Evolutionary conservation across 2,888 invertebrate genomes (phyloP).

Genomic region (Polydrusus tereticollis): DNA sequence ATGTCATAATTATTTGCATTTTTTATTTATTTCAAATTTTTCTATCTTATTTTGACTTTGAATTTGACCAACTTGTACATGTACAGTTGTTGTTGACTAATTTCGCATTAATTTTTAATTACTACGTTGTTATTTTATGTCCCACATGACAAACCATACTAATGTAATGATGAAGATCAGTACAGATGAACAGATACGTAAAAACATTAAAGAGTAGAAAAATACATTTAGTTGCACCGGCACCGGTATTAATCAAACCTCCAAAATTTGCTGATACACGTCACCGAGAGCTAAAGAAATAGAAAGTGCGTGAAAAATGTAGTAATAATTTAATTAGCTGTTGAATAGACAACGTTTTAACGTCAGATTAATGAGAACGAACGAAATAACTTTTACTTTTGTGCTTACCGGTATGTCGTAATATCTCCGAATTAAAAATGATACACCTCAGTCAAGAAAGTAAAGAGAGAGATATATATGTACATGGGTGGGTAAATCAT

Average conservation of each 20-base stretch:
- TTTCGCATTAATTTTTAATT: too few relatives aligned
- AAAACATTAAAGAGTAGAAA: too few relatives aligned
- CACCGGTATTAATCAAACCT: conserved; percentile 2
- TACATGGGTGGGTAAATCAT: conserved; percentile 25
- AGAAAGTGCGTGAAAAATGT: conserved; percentile 58
- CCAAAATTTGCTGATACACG: conserved; percentile 49
- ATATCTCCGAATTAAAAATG: conserved; percentile 33
- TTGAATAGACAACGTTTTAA: conserved; percentile 42
- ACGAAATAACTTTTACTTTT: conserved; percentile 55
- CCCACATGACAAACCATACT: too few relatives aligned
- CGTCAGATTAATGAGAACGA: conserved; percentile 44
- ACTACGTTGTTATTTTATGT: too few relatives aligned
- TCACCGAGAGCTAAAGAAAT: conserved; percentile 51
- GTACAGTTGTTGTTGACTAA: too few relatives aligned
- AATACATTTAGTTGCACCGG: neutral
- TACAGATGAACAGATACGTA: too few relatives aligned
- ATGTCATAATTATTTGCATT: too few relatives aligned
- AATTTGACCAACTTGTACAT: too few relatives aligned
- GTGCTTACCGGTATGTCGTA: conserved; percentile 42
- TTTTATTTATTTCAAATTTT: too few relatives aligned
- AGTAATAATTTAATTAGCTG: conserved; percentile 53
- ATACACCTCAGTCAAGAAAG: conserved; percentile 34
- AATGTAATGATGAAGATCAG: too few relatives aligned
- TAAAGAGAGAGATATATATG: conserved; percentile 22
- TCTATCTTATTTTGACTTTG: too few relatives aligned